Evolutionary conservation across 2,797 vertebrate genomes (phyloP).

Genomic region (Dipus sagitta): DNA sequence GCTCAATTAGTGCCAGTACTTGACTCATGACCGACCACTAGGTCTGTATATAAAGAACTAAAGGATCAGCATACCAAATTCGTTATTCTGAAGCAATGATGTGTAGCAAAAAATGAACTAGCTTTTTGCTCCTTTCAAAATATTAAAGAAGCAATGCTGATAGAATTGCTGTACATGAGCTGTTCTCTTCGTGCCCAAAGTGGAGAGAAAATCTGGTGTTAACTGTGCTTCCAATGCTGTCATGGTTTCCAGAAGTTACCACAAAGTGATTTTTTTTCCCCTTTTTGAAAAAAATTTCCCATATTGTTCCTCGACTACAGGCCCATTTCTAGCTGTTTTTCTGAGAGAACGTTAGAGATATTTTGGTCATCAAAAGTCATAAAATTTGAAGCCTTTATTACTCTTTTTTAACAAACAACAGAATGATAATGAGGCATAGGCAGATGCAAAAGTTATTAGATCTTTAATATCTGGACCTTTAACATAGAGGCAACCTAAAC

Average conservation of each 20-base stretch:
- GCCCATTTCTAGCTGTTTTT: not conserved
- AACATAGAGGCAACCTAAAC: not conserved
- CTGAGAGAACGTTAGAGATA: conserved; percentile 8
- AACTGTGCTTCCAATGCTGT: not conserved
- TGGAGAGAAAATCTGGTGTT: not conserved
- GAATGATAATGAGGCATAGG: not conserved
- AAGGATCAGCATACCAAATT: not conserved
- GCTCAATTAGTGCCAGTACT: conserved; percentile 34
- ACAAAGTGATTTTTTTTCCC: not conserved
- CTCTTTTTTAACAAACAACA: not conserved
- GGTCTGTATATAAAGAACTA: conserved; percentile 8
- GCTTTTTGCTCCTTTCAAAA: conserved; percentile 54
- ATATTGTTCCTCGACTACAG: not conserved
- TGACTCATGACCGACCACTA: conserved; percentile 14
- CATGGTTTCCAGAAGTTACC: not conserved
- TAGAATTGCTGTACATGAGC: not conserved
- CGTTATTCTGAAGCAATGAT: conserved; percentile 57
- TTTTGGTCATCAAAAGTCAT: not conserved
- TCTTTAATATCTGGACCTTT: not conserved
- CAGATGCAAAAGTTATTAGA: conserved; percentile 35
- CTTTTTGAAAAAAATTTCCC: not conserved
- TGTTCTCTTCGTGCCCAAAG: not conserved
- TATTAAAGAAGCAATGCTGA: conserved; percentile 35
- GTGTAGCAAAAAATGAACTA: conserved; percentile 24
- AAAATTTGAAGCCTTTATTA: not conserved